Base-by-base conservation (phyloP, 2,888 invertebrate genomes). In the Alitta virens region DNA sequence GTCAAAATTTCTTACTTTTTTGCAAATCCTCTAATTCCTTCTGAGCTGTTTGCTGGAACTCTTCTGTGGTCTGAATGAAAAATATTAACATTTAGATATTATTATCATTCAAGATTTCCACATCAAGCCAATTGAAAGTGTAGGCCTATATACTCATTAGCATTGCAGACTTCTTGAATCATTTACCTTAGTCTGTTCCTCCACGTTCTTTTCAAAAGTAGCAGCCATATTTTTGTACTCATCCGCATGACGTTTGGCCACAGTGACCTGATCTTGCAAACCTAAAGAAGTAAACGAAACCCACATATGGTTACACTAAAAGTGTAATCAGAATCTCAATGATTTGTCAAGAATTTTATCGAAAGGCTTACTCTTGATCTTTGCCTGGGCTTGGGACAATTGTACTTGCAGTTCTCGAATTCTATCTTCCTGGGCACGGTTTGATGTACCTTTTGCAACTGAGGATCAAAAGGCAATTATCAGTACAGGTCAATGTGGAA, bases 221-320 rank as follows among this genome's bases (percentile, higher is more conserved):
- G 91, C 90, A 0, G 94, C 89, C 71, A 95, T 89, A 71, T 89
- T 88, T 76, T 89, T 90, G 82, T 92, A 93, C 77, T 95, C 92
- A 71, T 90, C 89, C 14, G 89, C 87, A 73, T 92, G 91, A 74
- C 90, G 88, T 71, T 88, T 88, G 1, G 90, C 85, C 43, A 88
- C 86, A 71, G 86, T 86, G 56, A 94, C 79, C 81, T 93, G 91
- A 72, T 88, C 88, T 69, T 86, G 86, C 1, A 92, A 81, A 0
- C 88, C 79, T 80, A 60, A 0, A 71, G 46, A 14, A 40, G 24
- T 7, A 25, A n/a, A n/a, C n/a, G n/a, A n/a, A n/a, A n/a, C n/a
- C n/a, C n/a, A n/a, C n/a, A n/a, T n/a, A n/a, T n/a, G n/a, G n/a
- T n/a, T n/a, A n/a, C n/a, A n/a, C n/a, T n/a, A n/a, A n/a, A n/a